phyloP scores from a whole-genome alignment of 2,797 vertebrate species.

The Lacerta agilis region DNA sequence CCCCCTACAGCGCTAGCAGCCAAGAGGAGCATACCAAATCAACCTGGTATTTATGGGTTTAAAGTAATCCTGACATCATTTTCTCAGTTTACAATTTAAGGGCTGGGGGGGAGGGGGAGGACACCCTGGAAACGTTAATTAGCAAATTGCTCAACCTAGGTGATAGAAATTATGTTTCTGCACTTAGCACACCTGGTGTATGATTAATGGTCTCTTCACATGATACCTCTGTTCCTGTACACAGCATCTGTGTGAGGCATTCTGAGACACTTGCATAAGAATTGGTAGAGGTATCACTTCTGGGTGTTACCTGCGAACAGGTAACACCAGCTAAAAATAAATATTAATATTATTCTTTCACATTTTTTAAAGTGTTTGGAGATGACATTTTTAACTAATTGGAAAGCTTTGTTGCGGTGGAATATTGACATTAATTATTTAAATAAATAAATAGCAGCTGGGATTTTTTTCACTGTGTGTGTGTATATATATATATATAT shows the following conservation, averaged over 20 bases:
- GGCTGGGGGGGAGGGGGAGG: too few relatives aligned
- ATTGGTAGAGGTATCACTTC: neutral
- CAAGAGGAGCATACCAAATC: constrained; percentile 37
- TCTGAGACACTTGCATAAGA: neutral
- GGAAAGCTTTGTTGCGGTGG: neutral
- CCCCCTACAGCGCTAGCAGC: constrained; percentile 26
- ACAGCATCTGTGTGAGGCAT: neutral
- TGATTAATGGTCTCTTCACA: constrained; percentile 21
- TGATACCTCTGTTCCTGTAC: neutral
- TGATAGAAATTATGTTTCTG: neutral
- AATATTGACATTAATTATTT: neutral
- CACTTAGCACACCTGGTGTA: constrained; percentile 1
- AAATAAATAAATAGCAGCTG: neutral
- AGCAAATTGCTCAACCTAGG: constrained; percentile 31
- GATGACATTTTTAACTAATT: neutral
- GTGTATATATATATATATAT: too few relatives aligned
- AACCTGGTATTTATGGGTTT: constrained; percentile 49
- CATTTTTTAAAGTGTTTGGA: neutral
- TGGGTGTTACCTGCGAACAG: neutral
- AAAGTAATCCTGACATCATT: constrained; percentile 51
- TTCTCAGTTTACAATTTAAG: constrained; percentile 22
- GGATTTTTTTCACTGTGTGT: too few relatives aligned
- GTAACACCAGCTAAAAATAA: neutral
- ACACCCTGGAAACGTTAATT: constrained; percentile 8
- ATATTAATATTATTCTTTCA: neutral